A percentile compares a stretch with the other conserved stretches of the same genome.
Evolutionary conservation across 1,140 invertebrate genomes (phyloP).

Genomic region (Phenacoccus solenopsis): DNA sequence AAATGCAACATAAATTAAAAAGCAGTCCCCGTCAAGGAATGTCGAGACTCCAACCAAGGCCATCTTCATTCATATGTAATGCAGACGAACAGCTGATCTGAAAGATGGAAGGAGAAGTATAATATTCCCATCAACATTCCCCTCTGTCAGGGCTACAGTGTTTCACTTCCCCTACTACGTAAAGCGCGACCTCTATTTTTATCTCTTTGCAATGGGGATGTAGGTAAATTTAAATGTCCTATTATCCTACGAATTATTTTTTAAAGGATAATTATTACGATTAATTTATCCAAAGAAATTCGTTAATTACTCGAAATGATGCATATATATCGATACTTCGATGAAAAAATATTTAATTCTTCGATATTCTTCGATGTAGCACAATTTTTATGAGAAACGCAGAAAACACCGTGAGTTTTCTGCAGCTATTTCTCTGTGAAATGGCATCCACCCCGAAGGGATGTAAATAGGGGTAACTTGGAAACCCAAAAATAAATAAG

Average conservation of each 20-base stretch:
- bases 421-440: not conserved
- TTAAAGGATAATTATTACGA: not conserved
- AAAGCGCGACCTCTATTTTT: not conserved
- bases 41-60: conserved; percentile 10
- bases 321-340: not conserved
- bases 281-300: not conserved
- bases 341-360: not conserved
- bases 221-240: not conserved
- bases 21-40: not conserved
- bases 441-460: not conserved
- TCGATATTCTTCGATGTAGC: not conserved
- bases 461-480: not conserved
- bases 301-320: not conserved
- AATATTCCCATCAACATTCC: not conserved
- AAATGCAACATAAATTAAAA: conserved; percentile 7
- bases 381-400: not conserved
- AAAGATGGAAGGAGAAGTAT: not conserved
- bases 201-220: not conserved
- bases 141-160: not conserved
- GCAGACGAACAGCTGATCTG: conserved; percentile 3
- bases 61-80: conserved; percentile 11
- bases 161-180: not conserved
- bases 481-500: not conserved
- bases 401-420: not conserved
- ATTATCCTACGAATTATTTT: not conserved